phyloP scores from a whole-genome alignment of 2,797 vertebrate species.

The Otolemur crassicaudatus region DNA sequence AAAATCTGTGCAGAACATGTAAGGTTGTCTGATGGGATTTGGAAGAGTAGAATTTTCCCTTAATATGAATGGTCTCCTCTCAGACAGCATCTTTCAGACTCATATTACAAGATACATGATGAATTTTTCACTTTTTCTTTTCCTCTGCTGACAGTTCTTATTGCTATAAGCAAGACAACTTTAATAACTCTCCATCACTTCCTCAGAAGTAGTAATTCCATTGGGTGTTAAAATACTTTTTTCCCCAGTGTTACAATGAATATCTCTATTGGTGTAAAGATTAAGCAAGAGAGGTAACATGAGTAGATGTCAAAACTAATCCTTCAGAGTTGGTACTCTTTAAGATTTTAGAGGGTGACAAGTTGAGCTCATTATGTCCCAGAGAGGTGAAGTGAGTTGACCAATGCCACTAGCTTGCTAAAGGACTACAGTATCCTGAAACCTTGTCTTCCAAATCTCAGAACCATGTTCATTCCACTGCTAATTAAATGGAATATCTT shows the following conservation, averaged over 20 bases:
- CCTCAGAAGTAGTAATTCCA: slow-evolving; percentile 39
- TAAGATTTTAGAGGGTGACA: slow-evolving; percentile 20
- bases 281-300: slow-evolving; percentile 41
- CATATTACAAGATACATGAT: slow-evolving; percentile 51
- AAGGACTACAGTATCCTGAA: background rate
- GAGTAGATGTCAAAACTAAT: background rate
- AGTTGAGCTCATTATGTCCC: background rate
- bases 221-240: slow-evolving; percentile 35
- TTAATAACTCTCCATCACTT: slow-evolving; percentile 53
- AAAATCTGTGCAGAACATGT: background rate
- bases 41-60: slow-evolving; percentile 5
- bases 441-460: background rate
- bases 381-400: background rate
- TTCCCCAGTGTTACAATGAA: background rate
- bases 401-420: background rate
- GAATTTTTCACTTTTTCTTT: slow-evolving; percentile 48
- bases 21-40: slow-evolving; percentile 25
- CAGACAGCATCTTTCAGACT: background rate
- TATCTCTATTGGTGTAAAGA: slow-evolving; percentile 59
- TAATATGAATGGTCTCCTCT: slow-evolving; percentile 11
- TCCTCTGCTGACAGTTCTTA: slow-evolving; percentile 55
- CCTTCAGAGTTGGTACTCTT: slow-evolving; percentile 1
- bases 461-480: background rate
- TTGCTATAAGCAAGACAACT: slow-evolving; percentile 44
- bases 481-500: background rate